Evolutionary conservation across 2,113 vertebrate genomes (phyloP).

Genomic region (Trinectes maculatus): DNA sequence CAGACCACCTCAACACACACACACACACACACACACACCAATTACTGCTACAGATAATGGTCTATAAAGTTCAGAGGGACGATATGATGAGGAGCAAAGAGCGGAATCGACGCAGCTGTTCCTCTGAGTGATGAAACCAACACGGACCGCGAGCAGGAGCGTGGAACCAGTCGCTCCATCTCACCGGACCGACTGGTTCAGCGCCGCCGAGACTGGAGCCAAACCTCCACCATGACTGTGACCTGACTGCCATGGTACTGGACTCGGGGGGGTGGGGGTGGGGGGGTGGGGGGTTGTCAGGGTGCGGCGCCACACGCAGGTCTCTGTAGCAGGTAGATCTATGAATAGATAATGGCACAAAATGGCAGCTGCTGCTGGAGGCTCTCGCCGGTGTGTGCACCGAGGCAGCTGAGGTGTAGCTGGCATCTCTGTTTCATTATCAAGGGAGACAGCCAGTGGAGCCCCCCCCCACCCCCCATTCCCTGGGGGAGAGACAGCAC

Average conservation of each 20-base stretch:
- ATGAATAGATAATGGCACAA: conserved; percentile 57
- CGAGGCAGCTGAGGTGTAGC: conserved; percentile 44
- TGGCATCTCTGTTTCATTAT: conserved; percentile 61
- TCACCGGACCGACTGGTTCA: too few species aligned
- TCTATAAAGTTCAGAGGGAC: conserved; percentile 42
- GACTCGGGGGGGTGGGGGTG: too few species aligned
- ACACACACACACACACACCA: conserved; percentile 32
- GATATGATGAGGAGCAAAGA: conserved; percentile 9
- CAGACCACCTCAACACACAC: conserved; percentile 43
- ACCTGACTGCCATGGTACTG: too few species aligned
- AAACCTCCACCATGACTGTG: too few species aligned
- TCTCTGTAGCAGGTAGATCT: conserved; percentile 46
- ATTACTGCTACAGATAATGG: conserved; percentile 30
- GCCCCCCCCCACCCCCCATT: conserved; percentile 39
- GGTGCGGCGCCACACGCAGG: conserved; percentile 19
- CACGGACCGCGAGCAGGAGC: too few species aligned
- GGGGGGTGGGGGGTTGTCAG: too few species aligned
- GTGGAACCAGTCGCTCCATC: too few species aligned
- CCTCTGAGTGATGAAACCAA: too few species aligned
- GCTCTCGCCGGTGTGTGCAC: conserved; percentile 27
- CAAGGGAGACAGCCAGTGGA: conserved; percentile 63
- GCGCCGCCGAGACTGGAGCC: too few species aligned
- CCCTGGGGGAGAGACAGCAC: conserved; percentile 16
- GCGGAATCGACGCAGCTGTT: too few species aligned
- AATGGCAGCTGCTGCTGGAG: conserved; percentile 53